Base-by-base conservation (phyloP, 2,888 invertebrate species). In the Petrolisthes manimaculis region DNA sequence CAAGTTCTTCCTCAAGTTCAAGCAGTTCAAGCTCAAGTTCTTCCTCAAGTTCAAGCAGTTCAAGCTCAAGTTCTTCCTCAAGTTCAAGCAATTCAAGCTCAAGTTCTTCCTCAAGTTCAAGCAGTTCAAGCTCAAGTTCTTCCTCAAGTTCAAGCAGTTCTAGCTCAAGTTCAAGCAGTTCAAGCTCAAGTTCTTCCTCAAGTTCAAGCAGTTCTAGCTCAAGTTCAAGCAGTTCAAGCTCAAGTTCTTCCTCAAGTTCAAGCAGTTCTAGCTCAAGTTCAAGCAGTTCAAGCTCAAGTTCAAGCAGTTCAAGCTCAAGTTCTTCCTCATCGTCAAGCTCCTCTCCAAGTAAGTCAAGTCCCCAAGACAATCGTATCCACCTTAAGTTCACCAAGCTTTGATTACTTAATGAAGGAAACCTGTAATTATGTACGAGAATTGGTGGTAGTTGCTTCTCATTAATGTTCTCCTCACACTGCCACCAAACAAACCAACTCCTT, bases 121-220 rank as follows among this genome's bases (percentile, higher is more conserved):
- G 2, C 4, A 83, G 1, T 83, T 69, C 55, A 8, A 74, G 55
- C 54, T 14, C 54, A 18, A 54, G 21, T 21, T 8, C 53, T 54
- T 37, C 37, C 37, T 9, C 3, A 51, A 74, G 75, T 55, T 83
- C 54, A 8, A 21, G n/a, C 14, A 71, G 54, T 12, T 74, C 14
- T 53, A 75, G 14, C 74, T 74, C n/a, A 8, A 9, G 74, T 24
- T 8, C 53, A n/a, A 3, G 0, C 14, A 74, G 75, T 55, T 83
- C 54, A 3, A 21, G n/a, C 14, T 53, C 21, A 14, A 54, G 83
- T 74, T 74, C 54, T 6, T 21, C 21, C n/a, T 81, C 61, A n/a
- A 81, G 67, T 83, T 69, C 55, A 8, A 67, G 14, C 74, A 81
- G 67, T 83, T 69, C 55, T 12, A 67, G 14, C 74, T 74, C n/a